phyloP scores from a whole-genome alignment of 2,888 invertebrate species.

The Quadriops clusia region DNA sequence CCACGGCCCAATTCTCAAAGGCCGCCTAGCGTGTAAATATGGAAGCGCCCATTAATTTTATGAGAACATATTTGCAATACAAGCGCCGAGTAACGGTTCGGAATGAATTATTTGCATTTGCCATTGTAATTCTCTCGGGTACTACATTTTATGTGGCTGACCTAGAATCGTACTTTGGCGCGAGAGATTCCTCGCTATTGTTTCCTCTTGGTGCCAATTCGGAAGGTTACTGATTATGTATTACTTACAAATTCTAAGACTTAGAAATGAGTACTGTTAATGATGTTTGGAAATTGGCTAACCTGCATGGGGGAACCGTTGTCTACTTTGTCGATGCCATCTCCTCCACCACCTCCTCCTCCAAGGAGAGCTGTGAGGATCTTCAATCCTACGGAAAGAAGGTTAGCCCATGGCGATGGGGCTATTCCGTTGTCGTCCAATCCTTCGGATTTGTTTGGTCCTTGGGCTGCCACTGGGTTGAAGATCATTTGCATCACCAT shows the following conservation, averaged over 20 bases:
- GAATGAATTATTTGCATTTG: too few relatives aligned
- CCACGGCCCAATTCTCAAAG: neutral
- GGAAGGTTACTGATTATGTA: too few relatives aligned
- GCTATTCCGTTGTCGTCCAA: constrained; percentile 54
- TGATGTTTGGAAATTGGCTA: too few relatives aligned
- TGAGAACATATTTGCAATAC: too few relatives aligned
- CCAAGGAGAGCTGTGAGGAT: constrained; percentile 75
- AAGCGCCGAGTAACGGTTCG: too few relatives aligned
- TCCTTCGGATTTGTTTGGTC: constrained; percentile 72
- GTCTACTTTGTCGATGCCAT: constrained; percentile 84
- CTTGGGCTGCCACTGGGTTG: constrained; percentile 49
- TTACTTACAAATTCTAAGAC: too few relatives aligned
- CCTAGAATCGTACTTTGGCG: too few relatives aligned
- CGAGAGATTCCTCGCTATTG: too few relatives aligned
- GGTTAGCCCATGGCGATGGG: constrained; percentile 78
- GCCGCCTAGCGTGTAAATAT: neutral
- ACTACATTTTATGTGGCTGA: too few relatives aligned
- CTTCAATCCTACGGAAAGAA: constrained; percentile 74
- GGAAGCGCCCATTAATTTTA: constrained; percentile 1
- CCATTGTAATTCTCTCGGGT: too few relatives aligned
- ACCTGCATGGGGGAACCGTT: constrained; percentile 86
- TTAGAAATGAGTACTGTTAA: too few relatives aligned
- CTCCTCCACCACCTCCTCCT: constrained; percentile 54
- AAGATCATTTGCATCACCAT: constrained; percentile 83
- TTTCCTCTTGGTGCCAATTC: too few relatives aligned